These are phyloP conservation scores for Linnaemya vulpina DNA, from an alignment of 2,888 invertebrate genomes.

Conservation along the genomic window DNA sequence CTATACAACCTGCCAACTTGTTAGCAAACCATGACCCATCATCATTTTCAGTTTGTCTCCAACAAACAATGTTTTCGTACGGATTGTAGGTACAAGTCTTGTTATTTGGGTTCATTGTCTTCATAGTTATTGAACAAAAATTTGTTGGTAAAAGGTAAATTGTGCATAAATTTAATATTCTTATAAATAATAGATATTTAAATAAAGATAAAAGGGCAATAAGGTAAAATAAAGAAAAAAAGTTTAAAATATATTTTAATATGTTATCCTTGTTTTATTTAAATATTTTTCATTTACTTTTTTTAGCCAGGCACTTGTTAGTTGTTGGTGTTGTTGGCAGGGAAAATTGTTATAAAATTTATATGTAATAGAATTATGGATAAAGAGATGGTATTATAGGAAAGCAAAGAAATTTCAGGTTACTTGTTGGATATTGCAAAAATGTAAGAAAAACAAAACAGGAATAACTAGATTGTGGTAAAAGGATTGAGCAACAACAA, in stretches of 20 bases:
- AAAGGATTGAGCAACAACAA: not conserved
- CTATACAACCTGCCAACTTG: constrained; percentile 12
- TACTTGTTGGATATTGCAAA: not conserved
- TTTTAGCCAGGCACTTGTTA: not conserved
- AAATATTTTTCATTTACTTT: not conserved
- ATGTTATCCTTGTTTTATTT: constrained; percentile 35
- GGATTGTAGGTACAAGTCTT: not conserved
- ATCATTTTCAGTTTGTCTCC: not conserved
- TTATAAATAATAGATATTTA: constrained; percentile 27
- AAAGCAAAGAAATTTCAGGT: not conserved
- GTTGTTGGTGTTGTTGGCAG: constrained; percentile 2
- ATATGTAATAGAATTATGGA: not conserved
- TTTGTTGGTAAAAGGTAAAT: constrained; percentile 59
- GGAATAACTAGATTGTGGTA: not conserved
- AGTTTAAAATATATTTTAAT: constrained; percentile 18
- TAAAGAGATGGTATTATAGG: constrained; percentile 11
- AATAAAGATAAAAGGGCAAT: constrained; percentile 43
- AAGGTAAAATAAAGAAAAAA: not conserved
- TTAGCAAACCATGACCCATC: constrained; percentile 29
- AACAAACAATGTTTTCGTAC: not conserved
- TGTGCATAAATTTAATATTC: constrained; percentile 64
- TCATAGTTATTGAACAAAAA: constrained; percentile 52
- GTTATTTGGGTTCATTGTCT: constrained; percentile 36
- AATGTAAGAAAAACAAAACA: not conserved
- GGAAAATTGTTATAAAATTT: constrained; percentile 17